Evolutionary conservation across 2,113 vertebrate genomes (phyloP).

Genomic region (Halcyon malimbica): DNA sequence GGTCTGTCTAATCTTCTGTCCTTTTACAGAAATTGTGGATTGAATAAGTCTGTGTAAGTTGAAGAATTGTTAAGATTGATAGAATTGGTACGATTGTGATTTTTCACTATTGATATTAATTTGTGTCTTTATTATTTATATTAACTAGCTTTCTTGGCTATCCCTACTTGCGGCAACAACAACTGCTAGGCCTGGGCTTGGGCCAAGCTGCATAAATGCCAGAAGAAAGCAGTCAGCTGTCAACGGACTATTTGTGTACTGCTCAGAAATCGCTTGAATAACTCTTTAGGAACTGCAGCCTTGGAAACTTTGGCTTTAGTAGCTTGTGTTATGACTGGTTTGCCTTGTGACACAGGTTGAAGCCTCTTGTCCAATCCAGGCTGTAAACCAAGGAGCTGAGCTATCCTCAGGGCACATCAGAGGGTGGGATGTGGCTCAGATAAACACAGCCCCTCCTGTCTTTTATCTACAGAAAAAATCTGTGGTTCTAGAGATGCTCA

Average conservation of each 20-base stretch:
- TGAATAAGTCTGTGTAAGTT: conserved; percentile 32
- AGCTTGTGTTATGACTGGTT: not conserved
- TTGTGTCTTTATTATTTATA: conserved; percentile 33
- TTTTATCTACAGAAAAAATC: not conserved
- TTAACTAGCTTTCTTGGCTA: conserved; percentile 30
- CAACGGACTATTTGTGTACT: not conserved
- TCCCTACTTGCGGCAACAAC: not conserved
- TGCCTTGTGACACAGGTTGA: not conserved
- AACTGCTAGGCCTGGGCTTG: not conserved
- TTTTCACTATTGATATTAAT: conserved; percentile 44
- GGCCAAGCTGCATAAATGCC: not conserved
- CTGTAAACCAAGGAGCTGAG: not conserved
- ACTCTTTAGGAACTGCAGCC: not conserved
- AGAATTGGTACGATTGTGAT: conserved; percentile 33
- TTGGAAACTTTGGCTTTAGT: rapidly evolving
- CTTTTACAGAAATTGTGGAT: conserved; percentile 51
- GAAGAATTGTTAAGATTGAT: conserved; percentile 11
- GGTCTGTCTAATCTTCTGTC: not conserved
- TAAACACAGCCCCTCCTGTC: not conserved
- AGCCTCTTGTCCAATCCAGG: not conserved
- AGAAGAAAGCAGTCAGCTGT: not conserved
- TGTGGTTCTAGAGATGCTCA: not conserved
- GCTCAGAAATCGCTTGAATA: not conserved
- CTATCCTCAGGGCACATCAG: too few species aligned
- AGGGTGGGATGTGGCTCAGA: not conserved